Evolutionary conservation across 2,888 invertebrate genomes (phyloP), one percentile per base, ranked within the genome.

Genomic region (Apodemia duryi): DNA sequence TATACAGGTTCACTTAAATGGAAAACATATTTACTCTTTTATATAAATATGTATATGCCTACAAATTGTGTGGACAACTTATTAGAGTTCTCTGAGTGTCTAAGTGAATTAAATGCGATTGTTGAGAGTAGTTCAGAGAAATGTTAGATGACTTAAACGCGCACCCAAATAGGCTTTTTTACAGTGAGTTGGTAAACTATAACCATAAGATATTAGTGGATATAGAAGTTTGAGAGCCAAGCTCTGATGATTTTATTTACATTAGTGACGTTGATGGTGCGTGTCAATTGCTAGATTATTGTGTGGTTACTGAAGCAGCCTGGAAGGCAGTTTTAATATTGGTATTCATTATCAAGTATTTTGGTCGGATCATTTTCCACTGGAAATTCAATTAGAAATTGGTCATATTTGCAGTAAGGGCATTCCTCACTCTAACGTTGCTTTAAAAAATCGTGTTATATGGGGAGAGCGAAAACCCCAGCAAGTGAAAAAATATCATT

Each of bases 141-240:
- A 10, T 49, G 11, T 51, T 66, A 6, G 61, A 61, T 2, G 66
- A 63, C 35, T 66, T 46, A 7, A 63, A 66, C 11, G 63, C 63
- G 4, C 63, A 66, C n/a, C 63, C 63, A 38, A 21, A 38, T 35
- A 57, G 54, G 9, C 46, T 1, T 2, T 66, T 66, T 66, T 63
- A 49, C 60, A 60, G 51, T 46, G 66, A 66, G 28, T 41, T 63
- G 1, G 7, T 11, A 49, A 35, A 60, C 13, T 66, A 63, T 60
- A 63, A 61, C 43, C 13, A n/a, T 13, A 63, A 66, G 43, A 5
- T 5, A 7, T 43, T 54, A 41, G 57, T n/a, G 49, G n/a, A 49
- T 49, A 6, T 49, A 49, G 13, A 49, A n/a, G 2, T 49, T n/a
- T 49, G n/a, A 49, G 49, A n/a, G 1, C 49, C n/a, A 49, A n/a